A percentile compares a stretch with the other conserved stretches of the same genome.
Evolutionary conservation across 2,113 vertebrate genomes (phyloP).

Genomic region (Hoplias malabaricus): DNA sequence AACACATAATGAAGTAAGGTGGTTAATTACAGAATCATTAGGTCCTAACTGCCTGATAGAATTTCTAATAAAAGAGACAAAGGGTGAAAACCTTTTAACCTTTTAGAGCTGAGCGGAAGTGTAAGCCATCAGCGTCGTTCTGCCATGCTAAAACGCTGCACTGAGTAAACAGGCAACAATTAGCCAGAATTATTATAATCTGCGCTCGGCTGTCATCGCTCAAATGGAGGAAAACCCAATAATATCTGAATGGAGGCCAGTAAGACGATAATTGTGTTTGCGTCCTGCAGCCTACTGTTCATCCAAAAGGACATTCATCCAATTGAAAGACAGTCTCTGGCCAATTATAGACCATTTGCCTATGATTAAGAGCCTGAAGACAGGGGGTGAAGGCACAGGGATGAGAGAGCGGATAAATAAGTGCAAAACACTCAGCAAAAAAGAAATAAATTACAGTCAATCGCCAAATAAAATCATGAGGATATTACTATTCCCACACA

Average conservation of each 20-base stretch:
- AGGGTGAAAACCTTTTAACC: constrained; percentile 1
- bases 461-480: not conserved
- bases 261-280: constrained; percentile 51
- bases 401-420: not conserved
- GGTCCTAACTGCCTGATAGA: not conserved
- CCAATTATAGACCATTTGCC: constrained; percentile 43
- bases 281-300: constrained; percentile 37
- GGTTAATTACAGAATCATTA: constrained; percentile 6
- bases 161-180: constrained; percentile 34
- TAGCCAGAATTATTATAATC: constrained; percentile 48
- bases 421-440: not conserved
- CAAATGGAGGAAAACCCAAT: constrained; percentile 43
- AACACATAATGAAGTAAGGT: not conserved
- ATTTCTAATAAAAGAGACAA: constrained; percentile 1
- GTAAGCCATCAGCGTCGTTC: not conserved
- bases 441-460: not conserved
- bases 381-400: not conserved
- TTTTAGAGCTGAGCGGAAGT: not conserved
- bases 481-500: not conserved
- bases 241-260: constrained; percentile 42
- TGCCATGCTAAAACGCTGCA: constrained; percentile 8
- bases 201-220: constrained; percentile 36
- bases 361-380: constrained; percentile 35
- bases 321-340: constrained; percentile 34
- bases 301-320: constrained; percentile 49